Conservation (phyloP, 2,888 invertebrate genomes). For the Pecten maximus region DNA sequence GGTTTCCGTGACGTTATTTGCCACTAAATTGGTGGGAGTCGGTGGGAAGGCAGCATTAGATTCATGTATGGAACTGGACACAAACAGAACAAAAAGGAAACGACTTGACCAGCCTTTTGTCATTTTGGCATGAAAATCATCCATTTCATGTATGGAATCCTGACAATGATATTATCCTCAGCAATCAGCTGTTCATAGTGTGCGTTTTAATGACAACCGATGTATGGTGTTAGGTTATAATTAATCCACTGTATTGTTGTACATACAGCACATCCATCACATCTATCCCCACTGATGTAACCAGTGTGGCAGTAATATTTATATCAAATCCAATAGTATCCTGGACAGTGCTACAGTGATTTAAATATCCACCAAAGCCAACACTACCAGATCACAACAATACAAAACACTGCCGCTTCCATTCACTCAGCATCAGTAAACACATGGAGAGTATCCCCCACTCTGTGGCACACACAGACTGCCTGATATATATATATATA, state of each 20-base stretch:
- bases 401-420: background rate
- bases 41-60: conserved; percentile 36
- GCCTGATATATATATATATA: no score
- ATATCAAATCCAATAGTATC: background rate
- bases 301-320: background rate
- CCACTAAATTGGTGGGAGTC: conserved; percentile 92
- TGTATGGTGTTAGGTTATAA: background rate
- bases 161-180: background rate
- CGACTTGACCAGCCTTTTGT: background rate
- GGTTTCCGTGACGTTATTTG: conserved; percentile 96
- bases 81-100: background rate
- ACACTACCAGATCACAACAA: background rate
- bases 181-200: background rate
- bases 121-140: conserved; percentile 9
- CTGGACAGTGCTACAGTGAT: background rate
- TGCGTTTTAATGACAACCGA: background rate
- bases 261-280: background rate
- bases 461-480: background rate
- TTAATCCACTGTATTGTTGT: background rate
- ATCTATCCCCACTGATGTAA: background rate
- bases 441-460: background rate
- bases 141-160: background rate
- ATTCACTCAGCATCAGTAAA: background rate
- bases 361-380: background rate
- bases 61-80: conserved; percentile 26